Evolutionary conservation across 2,113 vertebrate genomes (phyloP).

Genomic region (Crotophaga sulcirostris): DNA sequence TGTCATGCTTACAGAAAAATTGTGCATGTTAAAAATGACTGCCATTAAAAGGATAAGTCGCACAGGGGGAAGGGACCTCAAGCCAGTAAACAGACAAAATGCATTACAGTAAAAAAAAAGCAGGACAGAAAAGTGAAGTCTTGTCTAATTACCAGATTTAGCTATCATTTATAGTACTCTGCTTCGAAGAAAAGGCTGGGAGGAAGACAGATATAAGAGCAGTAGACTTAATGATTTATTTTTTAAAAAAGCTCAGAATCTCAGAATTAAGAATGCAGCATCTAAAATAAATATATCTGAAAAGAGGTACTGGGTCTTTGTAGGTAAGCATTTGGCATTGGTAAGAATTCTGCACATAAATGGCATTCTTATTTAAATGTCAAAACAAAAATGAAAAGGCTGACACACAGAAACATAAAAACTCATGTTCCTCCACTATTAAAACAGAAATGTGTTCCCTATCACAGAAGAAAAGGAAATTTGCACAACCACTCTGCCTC

Average conservation of each 20-base stretch:
- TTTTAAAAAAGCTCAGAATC: background rate
- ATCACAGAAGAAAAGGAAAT: background rate
- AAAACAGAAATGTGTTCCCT: background rate
- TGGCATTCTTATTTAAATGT: background rate
- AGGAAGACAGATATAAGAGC: background rate
- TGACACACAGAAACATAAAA: background rate
- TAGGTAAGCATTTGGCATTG: background rate
- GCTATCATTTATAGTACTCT: slow-evolving; percentile 8
- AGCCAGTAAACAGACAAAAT: slow-evolving; percentile 55
- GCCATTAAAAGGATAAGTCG: slow-evolving; percentile 60
- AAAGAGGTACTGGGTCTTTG: background rate
- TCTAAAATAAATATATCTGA: background rate
- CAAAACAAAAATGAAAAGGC: background rate
- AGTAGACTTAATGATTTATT: background rate
- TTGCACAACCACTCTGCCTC: background rate
- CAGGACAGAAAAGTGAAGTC: background rate
- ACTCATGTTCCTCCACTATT: background rate
- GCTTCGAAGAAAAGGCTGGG: background rate
- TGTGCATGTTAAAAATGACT: slow-evolving; percentile 64
- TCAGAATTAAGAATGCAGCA: background rate
- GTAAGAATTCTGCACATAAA: background rate
- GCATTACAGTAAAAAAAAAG: background rate
- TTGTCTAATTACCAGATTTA: slow-evolving; percentile 49
- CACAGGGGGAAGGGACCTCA: slow-evolving; percentile 34
- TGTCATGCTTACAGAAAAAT: slow-evolving; percentile 54